Conservation (phyloP, 2,888 invertebrate genomes). For the Rhingia campestris region DNA sequence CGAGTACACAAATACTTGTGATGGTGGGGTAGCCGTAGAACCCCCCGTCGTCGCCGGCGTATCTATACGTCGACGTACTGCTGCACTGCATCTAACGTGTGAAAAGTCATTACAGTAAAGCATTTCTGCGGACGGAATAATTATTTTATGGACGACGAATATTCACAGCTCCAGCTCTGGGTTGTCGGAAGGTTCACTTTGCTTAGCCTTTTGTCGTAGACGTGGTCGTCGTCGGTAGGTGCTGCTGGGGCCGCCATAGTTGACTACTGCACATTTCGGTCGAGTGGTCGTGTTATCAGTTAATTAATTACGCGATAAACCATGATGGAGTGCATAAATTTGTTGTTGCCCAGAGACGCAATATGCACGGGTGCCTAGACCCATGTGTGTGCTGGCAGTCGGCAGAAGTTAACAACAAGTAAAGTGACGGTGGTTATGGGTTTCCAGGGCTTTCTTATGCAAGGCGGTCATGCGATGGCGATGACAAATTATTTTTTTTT, state of each 20-base stretch:
- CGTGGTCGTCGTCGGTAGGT: neutral
- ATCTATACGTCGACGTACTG: too few species aligned
- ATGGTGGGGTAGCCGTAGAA: neutral
- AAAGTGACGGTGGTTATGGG: conserved; percentile 66
- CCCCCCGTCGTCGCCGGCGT: neutral
- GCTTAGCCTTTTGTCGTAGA: conserved; percentile 43
- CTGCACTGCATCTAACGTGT: conserved; percentile 55
- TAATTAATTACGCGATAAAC: conserved; percentile 76
- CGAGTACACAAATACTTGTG: neutral
- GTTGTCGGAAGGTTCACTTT: conserved; percentile 32
- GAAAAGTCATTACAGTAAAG: conserved; percentile 72
- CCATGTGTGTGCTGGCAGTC: conserved; percentile 3
- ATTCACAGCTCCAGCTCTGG: conserved; percentile 32
- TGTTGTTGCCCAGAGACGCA: conserved; percentile 47
- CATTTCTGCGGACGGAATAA: conserved; percentile 71
- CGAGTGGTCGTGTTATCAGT: conserved; percentile 75
- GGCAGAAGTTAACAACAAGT: conserved; percentile 58
- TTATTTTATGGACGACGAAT: conserved; percentile 66
- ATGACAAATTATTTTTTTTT: conserved; percentile 60
- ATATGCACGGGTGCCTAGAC: conserved; percentile 15
- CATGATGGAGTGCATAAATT: conserved; percentile 75
- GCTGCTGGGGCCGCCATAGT: conserved; percentile 4
- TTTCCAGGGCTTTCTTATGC: conserved; percentile 58
- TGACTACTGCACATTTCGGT: conserved; percentile 68
- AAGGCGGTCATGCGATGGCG: conserved; percentile 63